Conservation (phyloP, 2,888 invertebrate species). For the Mesodorylaimus sp. region DNA sequence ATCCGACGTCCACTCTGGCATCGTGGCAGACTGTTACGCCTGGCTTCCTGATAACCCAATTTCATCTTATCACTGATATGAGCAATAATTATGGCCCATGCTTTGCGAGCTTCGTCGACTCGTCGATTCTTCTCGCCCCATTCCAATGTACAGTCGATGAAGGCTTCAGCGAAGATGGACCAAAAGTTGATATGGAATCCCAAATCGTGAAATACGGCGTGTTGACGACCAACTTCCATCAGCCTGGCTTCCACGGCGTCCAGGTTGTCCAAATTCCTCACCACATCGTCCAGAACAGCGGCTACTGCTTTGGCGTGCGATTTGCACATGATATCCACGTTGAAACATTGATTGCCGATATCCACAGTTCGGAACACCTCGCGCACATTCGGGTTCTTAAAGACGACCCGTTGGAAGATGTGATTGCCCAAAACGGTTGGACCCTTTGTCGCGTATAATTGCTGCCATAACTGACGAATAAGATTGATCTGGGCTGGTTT, state of each 20-base stretch:
- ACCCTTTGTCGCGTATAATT: constrained; percentile 16
- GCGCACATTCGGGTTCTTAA: constrained; percentile 18
- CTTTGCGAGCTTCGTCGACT: constrained; percentile 10
- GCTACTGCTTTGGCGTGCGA: constrained; percentile 24
- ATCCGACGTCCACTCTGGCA: no score
- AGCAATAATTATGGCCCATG: constrained; percentile 27
- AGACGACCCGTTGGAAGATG: constrained; percentile 26
- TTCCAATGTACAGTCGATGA: constrained; percentile 27
- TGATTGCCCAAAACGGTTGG: constrained; percentile 26
- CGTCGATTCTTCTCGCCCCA: constrained; percentile 23
- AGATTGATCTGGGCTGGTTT: constrained; percentile 2
- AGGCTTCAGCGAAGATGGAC: constrained; percentile 25
- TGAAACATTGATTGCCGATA: no score
- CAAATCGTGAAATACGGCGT: neutral
- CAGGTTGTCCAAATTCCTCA: constrained; percentile 3
- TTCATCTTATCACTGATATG: constrained; percentile 27
- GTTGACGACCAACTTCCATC: neutral
- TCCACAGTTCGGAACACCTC: constrained; percentile 13
- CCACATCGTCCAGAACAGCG: constrained; percentile 23
- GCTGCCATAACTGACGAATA: neutral
- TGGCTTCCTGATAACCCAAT: constrained; percentile 26
- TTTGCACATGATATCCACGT: constrained; percentile 23
- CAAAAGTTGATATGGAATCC: constrained; percentile 19
- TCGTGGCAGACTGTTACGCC: no score
- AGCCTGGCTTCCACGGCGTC: neutral